phyloP scores from a whole-genome alignment of 2,888 invertebrate genomes.

The Patella depressa region DNA sequence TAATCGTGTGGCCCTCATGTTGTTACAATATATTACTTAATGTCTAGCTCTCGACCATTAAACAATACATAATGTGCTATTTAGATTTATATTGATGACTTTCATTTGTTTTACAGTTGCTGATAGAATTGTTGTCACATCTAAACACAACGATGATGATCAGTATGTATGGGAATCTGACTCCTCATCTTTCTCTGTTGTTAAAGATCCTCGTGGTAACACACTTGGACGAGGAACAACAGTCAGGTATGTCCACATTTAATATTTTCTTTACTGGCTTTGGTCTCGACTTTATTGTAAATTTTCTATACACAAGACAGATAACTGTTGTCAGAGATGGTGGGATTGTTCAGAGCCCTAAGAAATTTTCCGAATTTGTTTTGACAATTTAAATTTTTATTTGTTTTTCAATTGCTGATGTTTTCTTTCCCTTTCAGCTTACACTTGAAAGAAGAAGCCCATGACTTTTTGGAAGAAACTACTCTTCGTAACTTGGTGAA shows the following conservation, averaged over 20 bases:
- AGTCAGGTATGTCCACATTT: slow-evolving; percentile 76
- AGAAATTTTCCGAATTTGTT: neutral
- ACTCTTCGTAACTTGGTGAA: slow-evolving; percentile 91
- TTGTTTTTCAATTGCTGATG: neutral
- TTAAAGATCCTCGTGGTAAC: slow-evolving; percentile 93
- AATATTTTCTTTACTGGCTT: too few relatives aligned
- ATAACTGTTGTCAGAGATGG: neutral
- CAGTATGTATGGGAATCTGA: slow-evolving; percentile 99
- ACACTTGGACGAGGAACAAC: slow-evolving; percentile 92
- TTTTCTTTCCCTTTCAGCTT: slow-evolving; percentile 75
- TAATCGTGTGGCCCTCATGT: too few relatives aligned
- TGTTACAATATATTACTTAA: too few relatives aligned
- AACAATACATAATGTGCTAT: too few relatives aligned
- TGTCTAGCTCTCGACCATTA: too few relatives aligned
- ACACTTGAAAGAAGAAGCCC: slow-evolving; percentile 95
- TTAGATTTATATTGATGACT: neutral
- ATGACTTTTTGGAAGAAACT: slow-evolving; percentile 93
- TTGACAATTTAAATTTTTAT: neutral
- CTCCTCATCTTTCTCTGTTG: slow-evolving; percentile 88
- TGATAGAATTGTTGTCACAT: slow-evolving; percentile 93
- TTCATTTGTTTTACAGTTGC: slow-evolving; percentile 78
- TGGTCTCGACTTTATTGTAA: too few relatives aligned
- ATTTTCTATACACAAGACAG: neutral
- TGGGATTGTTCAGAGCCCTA: neutral
- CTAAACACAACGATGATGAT: slow-evolving; percentile 88